Percentiles rank a stretch among this genome's conserved stretches.
These are phyloP conservation scores for Dasysyrphus tricinctus DNA, from an alignment of 2,888 invertebrate genomes.

Conservation along the genomic window DNA sequence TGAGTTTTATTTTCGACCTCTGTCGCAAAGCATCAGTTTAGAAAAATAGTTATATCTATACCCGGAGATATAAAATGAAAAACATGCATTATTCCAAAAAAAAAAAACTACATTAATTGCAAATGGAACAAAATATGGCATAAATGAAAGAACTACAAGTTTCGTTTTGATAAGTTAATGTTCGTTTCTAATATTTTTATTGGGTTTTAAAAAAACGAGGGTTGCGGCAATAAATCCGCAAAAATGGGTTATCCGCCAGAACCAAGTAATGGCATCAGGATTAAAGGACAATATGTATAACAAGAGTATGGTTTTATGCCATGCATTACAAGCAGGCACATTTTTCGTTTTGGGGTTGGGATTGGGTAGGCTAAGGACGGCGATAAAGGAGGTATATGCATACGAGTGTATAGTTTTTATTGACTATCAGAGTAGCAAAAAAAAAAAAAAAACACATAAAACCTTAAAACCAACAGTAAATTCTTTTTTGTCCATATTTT, in stretches of 20 bases:
- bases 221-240: conserved; percentile 61
- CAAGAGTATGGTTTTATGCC: conserved; percentile 28
- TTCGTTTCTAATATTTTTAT: conserved; percentile 66
- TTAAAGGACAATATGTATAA: background rate
- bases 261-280: background rate
- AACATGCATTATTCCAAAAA: too few relatives aligned
- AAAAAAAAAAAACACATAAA: conserved; percentile 48
- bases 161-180: conserved; percentile 15
- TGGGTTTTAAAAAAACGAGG: conserved; percentile 49
- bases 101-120: too few relatives aligned
- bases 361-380: too few relatives aligned
- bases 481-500: conserved; percentile 63
- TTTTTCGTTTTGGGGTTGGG: background rate
- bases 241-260: conserved; percentile 55
- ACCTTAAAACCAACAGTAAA: conserved; percentile 24
- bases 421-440: conserved; percentile 27
- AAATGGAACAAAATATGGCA: too few relatives aligned
- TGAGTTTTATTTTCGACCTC: too few relatives aligned
- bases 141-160: background rate
- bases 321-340: conserved; percentile 66
- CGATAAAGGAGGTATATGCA: background rate
- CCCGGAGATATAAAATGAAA: too few relatives aligned
- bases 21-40: too few relatives aligned
- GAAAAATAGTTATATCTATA: too few relatives aligned
- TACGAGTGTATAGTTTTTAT: conserved; percentile 39